Percentiles rank a stretch among this genome's conserved stretches.
phyloP scores from a whole-genome alignment of 1,140 invertebrate genomes.

The Eriosoma lanigerum region DNA sequence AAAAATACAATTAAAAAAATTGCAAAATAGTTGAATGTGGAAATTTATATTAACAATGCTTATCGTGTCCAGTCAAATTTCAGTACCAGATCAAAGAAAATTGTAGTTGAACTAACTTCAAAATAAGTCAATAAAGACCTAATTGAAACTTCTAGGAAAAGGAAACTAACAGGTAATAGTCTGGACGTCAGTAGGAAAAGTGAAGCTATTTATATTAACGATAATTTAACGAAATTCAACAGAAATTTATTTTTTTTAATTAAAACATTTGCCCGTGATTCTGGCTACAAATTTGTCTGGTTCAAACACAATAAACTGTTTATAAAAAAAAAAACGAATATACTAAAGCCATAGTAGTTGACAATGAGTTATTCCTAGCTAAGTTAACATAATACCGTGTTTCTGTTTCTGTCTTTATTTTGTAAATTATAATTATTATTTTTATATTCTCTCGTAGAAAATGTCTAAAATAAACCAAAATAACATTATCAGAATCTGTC shows the following conservation, averaged over 20 bases:
- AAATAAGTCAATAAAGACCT: conserved; percentile 5
- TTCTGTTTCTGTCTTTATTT: background rate
- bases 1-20: conserved; percentile 20
- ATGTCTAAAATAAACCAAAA: too few relatives aligned
- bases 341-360: conserved; percentile 18
- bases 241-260: conserved; percentile 23
- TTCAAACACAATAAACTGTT: conserved; percentile 21
- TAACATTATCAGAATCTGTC: too few relatives aligned
- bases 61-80: conserved; percentile 11
- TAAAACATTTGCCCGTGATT: conserved; percentile 23
- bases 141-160: conserved; percentile 1
- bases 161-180: conserved; percentile 4
- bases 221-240: conserved; percentile 18
- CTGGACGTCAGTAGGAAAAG: background rate
- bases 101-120: conserved; percentile 1
- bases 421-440: background rate
- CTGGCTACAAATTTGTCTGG: conserved; percentile 1
- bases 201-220: conserved; percentile 17
- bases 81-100: conserved; percentile 9
- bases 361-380: too few relatives aligned
- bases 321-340: conserved; percentile 18
- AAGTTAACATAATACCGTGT: background rate
- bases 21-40: background rate
- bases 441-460: background rate
- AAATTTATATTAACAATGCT: conserved; percentile 6